A percentile compares a stretch with the other conserved stretches of the same genome.
Evolutionary conservation across 2,113 vertebrate genomes (phyloP).

Genomic region (Acanthochromis polyacanthus): DNA sequence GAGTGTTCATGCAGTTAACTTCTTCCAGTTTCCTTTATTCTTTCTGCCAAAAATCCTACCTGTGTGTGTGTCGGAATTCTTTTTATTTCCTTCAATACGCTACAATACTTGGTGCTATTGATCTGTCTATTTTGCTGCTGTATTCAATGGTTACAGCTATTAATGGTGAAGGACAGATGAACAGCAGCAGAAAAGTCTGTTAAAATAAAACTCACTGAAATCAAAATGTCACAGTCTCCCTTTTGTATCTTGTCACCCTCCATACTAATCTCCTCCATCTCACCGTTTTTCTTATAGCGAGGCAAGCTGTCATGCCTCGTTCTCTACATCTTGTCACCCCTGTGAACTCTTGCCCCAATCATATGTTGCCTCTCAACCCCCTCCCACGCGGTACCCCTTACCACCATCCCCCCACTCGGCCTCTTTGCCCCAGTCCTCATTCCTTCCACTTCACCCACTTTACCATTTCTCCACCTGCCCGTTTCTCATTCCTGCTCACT

Average conservation of each 20-base stretch:
- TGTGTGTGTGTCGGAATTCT: no score
- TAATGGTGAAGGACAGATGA: not conserved
- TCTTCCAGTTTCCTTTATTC: no score
- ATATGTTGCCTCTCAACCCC: conserved; percentile 78
- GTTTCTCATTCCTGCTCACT: conserved; percentile 55
- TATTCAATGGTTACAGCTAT: not conserved
- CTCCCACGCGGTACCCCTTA: conserved; percentile 27
- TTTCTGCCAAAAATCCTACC: no score
- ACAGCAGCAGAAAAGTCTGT: not conserved
- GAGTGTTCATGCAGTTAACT: no score
- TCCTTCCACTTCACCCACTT: conserved; percentile 82
- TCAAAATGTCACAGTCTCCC: not conserved
- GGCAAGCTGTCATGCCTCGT: conserved; percentile 59
- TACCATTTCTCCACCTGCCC: conserved; percentile 74
- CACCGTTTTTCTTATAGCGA: conserved; percentile 32
- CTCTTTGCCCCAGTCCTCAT: conserved; percentile 59
- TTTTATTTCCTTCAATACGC: no score
- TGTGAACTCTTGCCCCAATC: conserved; percentile 75
- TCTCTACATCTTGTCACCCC: conserved; percentile 65
- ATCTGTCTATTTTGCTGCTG: no score
- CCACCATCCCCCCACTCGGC: conserved; percentile 66
- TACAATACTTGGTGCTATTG: no score
- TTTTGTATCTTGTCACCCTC: not conserved
- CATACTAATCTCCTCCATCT: conserved; percentile 16
- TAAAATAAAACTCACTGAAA: not conserved